Conservation (phyloP, 1,140 invertebrate genomes). For the Acyrthosiphon pisum region DNA sequence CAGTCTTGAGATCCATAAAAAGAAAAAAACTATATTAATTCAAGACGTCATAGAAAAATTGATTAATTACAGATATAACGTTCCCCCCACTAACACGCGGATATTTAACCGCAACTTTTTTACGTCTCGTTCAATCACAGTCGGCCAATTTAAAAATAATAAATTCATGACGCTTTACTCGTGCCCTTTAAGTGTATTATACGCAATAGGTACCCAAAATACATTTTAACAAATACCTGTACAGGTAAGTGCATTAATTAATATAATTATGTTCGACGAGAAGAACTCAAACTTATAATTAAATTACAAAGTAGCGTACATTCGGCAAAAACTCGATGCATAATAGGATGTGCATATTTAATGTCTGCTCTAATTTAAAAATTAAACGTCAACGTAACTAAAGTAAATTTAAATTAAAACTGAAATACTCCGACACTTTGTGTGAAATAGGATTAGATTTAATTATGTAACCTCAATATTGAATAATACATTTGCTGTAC, state of each 20-base stretch:
- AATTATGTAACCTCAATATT: background rate
- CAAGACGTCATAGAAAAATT: background rate
- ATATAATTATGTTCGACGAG: background rate
- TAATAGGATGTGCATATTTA: constrained; percentile 12
- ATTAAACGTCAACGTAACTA: background rate
- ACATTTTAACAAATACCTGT: background rate
- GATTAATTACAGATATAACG: background rate
- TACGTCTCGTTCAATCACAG: background rate
- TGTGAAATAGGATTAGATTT: background rate
- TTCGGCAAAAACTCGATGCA: background rate
- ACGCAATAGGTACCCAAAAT: background rate
- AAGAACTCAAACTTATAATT: background rate
- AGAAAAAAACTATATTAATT: background rate
- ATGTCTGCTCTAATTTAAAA: background rate
- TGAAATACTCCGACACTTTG: background rate
- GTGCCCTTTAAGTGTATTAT: background rate
- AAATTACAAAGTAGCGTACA: background rate
- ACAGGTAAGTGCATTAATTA: background rate
- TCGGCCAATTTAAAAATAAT: background rate
- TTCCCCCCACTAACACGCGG: background rate
- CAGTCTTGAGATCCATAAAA: no score
- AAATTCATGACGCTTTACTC: background rate
- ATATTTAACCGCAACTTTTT: background rate
- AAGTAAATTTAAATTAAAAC: background rate
- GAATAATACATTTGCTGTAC: background rate